Percentiles rank a stretch among this genome's conserved stretches.
Evolutionary conservation across 1,140 invertebrate genomes (phyloP).

Genomic region (Cardiocondyla obscurior): DNA sequence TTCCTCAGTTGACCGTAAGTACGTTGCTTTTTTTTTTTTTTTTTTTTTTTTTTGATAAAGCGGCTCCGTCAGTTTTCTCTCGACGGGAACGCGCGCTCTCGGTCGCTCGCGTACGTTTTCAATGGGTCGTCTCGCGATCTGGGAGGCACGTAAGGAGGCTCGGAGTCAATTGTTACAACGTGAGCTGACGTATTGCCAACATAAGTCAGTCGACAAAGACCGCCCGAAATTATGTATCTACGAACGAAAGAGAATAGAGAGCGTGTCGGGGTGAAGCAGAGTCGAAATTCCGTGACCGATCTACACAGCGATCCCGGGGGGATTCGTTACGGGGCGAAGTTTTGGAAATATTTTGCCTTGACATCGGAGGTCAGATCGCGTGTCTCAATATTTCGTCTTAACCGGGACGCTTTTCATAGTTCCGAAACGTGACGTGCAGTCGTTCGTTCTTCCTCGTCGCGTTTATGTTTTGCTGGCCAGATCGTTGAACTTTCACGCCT

Average conservation of each 20-base stretch:
- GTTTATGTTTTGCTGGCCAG: not conserved
- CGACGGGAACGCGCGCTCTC: not conserved
- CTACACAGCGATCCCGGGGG: not conserved
- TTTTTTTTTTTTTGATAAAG: too few species aligned
- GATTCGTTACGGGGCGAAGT: constrained; percentile 78
- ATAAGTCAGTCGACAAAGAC: constrained; percentile 76
- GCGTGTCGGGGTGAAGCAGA: not conserved
- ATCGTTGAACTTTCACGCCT: constrained; percentile 27
- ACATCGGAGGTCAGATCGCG: constrained; percentile 58
- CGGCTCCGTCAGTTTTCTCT: constrained; percentile 10
- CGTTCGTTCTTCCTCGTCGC: constrained; percentile 11
- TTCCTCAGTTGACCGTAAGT: constrained; percentile 12
- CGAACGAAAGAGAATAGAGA: constrained; percentile 63
- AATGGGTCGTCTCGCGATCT: constrained; percentile 64
- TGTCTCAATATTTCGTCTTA: constrained; percentile 76
- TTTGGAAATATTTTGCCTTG: constrained; percentile 79
- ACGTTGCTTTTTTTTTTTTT: too few species aligned
- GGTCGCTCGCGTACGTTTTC: constrained; percentile 25
- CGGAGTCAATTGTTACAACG: constrained; percentile 61
- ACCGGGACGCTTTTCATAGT: constrained; percentile 66
- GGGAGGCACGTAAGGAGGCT: constrained; percentile 41
- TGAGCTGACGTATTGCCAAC: constrained; percentile 69
- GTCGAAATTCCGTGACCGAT: constrained; percentile 54
- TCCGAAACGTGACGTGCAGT: constrained; percentile 68
- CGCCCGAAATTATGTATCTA: constrained; percentile 66